phyloP scores from a whole-genome alignment of 53 echinoderm and acorn worm species.

The Echinometra lucunter region DNA sequence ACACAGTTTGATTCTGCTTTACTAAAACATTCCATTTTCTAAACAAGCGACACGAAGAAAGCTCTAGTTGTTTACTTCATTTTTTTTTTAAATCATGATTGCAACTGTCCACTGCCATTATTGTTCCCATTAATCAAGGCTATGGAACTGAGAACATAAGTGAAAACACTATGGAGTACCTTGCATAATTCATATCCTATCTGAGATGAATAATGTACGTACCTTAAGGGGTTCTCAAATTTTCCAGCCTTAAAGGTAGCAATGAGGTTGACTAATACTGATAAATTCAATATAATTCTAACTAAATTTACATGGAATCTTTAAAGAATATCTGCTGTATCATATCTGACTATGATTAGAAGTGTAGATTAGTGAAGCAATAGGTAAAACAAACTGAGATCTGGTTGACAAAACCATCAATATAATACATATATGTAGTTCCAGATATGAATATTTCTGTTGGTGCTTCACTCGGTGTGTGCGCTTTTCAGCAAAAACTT shows the following conservation, averaged over 20 bases:
- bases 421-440: neutral
- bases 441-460: neutral
- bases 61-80: neutral
- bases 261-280: neutral
- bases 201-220: constrained; percentile 26
- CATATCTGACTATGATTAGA: neutral
- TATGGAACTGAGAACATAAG: neutral
- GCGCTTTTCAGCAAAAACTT: neutral
- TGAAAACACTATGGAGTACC: neutral
- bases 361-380: neutral
- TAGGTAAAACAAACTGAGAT: neutral
- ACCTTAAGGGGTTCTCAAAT: neutral
- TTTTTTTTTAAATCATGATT: neutral
- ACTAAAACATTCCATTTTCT: neutral
- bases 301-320: neutral
- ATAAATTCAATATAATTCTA: neutral
- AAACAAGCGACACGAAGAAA: neutral
- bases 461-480: neutral
- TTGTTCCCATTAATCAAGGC: constrained; percentile 23
- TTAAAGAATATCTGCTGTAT: neutral
- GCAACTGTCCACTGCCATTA: neutral
- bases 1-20: neutral
- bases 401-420: neutral
- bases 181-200: constrained; percentile 40
- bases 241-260: neutral